A percentile compares a stretch with the other conserved stretches of the same genome.
Evolutionary conservation across 1,140 invertebrate genomes (phyloP).

Genomic region (Nephila pilipes): DNA sequence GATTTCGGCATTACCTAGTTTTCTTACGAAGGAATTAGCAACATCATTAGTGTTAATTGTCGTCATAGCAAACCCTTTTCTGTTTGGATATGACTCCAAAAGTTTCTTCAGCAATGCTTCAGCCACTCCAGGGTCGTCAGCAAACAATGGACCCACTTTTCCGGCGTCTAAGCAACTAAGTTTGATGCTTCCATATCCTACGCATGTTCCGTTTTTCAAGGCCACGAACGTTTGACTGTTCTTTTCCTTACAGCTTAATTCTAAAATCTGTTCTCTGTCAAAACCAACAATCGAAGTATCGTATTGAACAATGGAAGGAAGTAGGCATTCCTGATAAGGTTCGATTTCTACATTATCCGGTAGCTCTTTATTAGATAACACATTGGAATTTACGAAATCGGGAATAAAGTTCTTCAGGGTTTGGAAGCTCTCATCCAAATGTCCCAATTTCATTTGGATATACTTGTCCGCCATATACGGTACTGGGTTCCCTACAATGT

Average conservation of each 20-base stretch:
- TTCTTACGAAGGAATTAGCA: neutral
- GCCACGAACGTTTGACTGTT: neutral
- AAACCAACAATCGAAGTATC: neutral
- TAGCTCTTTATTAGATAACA: neutral
- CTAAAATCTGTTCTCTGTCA: neutral
- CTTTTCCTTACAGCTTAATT: neutral
- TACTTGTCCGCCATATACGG: neutral
- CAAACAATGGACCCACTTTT: neutral
- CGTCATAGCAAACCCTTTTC: neutral
- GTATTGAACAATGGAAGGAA: neutral
- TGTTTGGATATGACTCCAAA: neutral
- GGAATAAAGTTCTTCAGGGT: neutral
- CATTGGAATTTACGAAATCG: neutral
- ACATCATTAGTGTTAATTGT: neutral
- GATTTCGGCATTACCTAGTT: neutral
- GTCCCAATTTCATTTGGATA: no score
- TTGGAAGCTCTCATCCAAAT: neutral
- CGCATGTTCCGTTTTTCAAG: neutral
- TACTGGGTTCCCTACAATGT: neutral
- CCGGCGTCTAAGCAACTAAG: neutral
- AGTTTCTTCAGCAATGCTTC: neutral
- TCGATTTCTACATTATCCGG: neutral
- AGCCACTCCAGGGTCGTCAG: neutral
- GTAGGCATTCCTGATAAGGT: neutral
- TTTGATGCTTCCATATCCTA: constrained; percentile 18